Base-by-base conservation (phyloP, 2,797 vertebrate species). In the Champsocephalus gunnari region DNA sequence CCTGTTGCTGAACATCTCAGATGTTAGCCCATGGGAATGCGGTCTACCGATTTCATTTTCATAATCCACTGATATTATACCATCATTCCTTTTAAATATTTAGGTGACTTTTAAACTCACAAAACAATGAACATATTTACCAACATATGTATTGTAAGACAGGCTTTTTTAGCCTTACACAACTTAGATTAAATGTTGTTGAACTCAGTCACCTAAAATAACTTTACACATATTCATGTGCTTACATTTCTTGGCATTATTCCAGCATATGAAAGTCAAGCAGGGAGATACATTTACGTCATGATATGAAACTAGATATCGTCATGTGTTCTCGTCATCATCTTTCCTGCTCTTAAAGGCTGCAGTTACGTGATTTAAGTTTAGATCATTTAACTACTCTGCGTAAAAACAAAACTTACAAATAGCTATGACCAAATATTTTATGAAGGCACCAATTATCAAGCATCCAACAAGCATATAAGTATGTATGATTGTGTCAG, bases 241-340 rank as follows among this genome's bases (percentile, higher is more conserved):
- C 55, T 47, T 49, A 7, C 44, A 50, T 58, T 38, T 49, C 11
- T 54, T 9, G 12, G 19, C 17, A 45, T 68, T 44, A 49, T 48
- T 72, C 34, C 67, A 79, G 24, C 8, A 4, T n/a, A 28, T 69
- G 51, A 81, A 79, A 73, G 50, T 65, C 44, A 67, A 77, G 17
- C 61, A 12, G 64, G 60, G 61, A 43, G 56, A 65, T 54, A 65
- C 45, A 28, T 19, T 83, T 24, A 80, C 34, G 4, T 69, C 75
- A 74, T 71, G 45, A 73, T 38, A 60, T 56, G 77, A 69, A 84
- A 87, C 51, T 19, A 54, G 14, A 83, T 87, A 66, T 44, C 14
- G 1, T 76, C 75, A 73, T 79, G 45, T 73, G 73, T 43, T 68
- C 9, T 45, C 3, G 2, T 76, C 69, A 48, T 79, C 63, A 43